Percentiles rank a stretch among this genome's conserved stretches.
These are phyloP conservation scores for Falco cherrug DNA, from an alignment of 2,797 vertebrate genomes.

Conservation along the genomic window DNA sequence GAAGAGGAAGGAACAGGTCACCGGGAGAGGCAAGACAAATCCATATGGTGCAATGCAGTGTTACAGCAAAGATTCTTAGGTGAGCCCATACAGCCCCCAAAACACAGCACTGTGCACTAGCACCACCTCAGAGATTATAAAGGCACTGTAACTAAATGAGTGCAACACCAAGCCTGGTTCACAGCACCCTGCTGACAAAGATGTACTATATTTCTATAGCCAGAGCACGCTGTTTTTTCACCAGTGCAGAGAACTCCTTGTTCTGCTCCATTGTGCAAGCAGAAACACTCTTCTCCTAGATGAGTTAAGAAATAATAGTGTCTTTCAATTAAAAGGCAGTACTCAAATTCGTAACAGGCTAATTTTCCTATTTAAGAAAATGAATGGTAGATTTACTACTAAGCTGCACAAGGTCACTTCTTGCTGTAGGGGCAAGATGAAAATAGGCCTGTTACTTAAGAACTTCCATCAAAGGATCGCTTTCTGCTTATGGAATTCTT, in stretches of 20 bases:
- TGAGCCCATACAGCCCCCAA: neutral
- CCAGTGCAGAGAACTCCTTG: neutral
- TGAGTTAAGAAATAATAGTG: neutral
- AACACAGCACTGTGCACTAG: neutral
- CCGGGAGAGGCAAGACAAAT: neutral
- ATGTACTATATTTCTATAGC: neutral
- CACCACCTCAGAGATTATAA: neutral
- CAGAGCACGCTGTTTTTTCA: neutral
- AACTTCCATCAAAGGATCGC: neutral
- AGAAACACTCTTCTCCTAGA: neutral
- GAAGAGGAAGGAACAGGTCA: neutral
- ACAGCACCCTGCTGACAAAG: neutral
- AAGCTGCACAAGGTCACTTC: neutral
- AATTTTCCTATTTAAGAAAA: neutral
- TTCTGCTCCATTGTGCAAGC: neutral
- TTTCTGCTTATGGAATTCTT: neutral
- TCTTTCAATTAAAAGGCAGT: conserved; percentile 10
- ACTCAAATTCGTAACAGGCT: neutral
- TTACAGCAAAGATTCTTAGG: neutral
- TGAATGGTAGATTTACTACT: neutral
- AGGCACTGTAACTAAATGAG: neutral
- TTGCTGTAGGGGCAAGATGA: neutral
- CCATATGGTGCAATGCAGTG: conserved; percentile 38
- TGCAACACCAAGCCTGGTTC: neutral
- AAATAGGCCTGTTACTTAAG: neutral